Conservation (phyloP, 2,888 invertebrate genomes). For the Hofmannophila pseudospretella region DNA sequence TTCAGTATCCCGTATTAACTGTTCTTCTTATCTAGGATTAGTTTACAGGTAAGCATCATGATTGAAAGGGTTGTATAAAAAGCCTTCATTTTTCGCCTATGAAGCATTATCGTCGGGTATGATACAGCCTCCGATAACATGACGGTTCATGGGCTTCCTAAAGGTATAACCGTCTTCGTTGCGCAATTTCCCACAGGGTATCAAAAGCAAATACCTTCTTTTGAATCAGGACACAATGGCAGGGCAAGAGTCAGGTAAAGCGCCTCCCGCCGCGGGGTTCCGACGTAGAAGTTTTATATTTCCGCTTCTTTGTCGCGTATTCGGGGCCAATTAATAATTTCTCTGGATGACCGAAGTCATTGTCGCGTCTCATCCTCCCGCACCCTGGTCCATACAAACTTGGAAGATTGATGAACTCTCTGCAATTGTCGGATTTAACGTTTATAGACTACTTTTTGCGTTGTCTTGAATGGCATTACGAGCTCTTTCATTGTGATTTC, state of each 20-base stretch:
- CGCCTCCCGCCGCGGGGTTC: conserved; percentile 66
- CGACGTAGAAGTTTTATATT: conserved; percentile 73
- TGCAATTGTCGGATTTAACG: conserved; percentile 67
- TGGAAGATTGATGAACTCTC: conserved; percentile 72
- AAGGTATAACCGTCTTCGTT: conserved; percentile 50
- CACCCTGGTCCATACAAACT: conserved; percentile 53
- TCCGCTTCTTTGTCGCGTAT: conserved; percentile 73
- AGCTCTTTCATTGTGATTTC: conserved; percentile 22
- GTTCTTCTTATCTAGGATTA: conserved; percentile 44
- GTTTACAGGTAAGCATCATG: conserved; percentile 26
- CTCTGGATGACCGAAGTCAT: conserved; percentile 73
- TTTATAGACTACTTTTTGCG: conserved; percentile 66
- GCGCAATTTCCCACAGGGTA: conserved; percentile 73
- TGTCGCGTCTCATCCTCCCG: conserved; percentile 51
- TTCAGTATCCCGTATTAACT: conserved; percentile 35
- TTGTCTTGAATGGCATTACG: conserved; percentile 44
- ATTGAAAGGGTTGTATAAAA: conserved; percentile 52
- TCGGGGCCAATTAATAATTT: conserved; percentile 74
- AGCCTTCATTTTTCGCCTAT: conserved; percentile 37
- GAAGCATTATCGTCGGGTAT: conserved; percentile 37
- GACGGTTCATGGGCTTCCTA: conserved; percentile 46
- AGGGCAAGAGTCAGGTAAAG: conserved; percentile 77
- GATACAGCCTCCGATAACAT: conserved; percentile 44
- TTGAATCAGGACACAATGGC: conserved; percentile 64
- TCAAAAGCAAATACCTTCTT: conserved; percentile 68